These are phyloP conservation scores for Phalloptychus januarius DNA, from an alignment of 2,797 vertebrate genomes.

Conservation along the genomic window DNA sequence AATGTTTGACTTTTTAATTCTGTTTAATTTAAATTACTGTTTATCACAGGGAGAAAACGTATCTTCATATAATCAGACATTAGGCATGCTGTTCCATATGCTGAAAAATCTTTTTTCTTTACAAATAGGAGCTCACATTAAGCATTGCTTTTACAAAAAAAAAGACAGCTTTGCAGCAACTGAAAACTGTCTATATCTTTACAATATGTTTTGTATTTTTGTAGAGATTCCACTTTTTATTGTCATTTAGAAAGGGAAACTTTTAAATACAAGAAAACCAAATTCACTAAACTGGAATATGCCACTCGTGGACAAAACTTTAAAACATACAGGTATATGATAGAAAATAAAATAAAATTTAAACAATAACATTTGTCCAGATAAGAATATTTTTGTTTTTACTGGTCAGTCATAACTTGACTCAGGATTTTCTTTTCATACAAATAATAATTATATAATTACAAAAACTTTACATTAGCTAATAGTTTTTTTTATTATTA, in stretches of 20 bases:
- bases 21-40: not conserved
- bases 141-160: not conserved
- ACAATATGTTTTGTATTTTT: not conserved
- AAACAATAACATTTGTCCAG: too few species aligned
- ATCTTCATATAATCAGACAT: not conserved
- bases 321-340: too few species aligned
- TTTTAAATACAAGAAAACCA: too few species aligned
- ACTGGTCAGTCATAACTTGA: too few species aligned
- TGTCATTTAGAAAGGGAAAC: not conserved
- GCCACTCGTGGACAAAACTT: too few species aligned
- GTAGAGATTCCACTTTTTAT: not conserved
- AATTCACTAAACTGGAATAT: too few species aligned
- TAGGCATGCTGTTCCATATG: not conserved
- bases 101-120: not conserved
- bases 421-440: not conserved
- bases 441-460: not conserved
- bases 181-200: not conserved
- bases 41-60: not conserved
- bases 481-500: too few species aligned
- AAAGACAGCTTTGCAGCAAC: not conserved
- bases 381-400: too few species aligned
- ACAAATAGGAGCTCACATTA: not conserved
- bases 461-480: not conserved
- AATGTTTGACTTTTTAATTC: conserved; percentile 26
- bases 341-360: too few species aligned